Base-by-base conservation (phyloP, 1,140 invertebrate species). In the Cydia strobilella region DNA sequence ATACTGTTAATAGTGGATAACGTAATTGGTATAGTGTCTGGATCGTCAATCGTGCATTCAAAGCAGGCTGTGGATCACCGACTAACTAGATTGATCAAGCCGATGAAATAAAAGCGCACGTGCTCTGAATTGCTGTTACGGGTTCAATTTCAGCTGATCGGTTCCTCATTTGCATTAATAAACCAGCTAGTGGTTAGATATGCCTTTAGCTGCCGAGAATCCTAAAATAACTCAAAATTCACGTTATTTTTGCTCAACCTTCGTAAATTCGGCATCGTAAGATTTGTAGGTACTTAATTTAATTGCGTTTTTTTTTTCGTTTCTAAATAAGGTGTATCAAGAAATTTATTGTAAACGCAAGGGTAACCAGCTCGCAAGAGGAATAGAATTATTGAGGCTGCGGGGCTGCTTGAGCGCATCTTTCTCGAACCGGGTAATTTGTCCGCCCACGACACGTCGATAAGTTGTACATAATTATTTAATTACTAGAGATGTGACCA, bases 101-200 rank as follows among this genome's bases (percentile, higher is more conserved):
- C 75, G 77, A 80, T 84, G 84, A 84, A 86, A 86, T 85, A 84
- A 84, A 85, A 85, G 81, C 77, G 80, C 76, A 81, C 86, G 83
- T 87, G 83, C 75, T 72, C 72, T 10, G 80, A 77, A 81, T 87
- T 27, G 72, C 69, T 63, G 59, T 74, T 71, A 76, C 65, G 69
- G 74, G 72, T 59, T 80, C 74, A 77, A 81, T 82, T 80, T 72
- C 62, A 77, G 77, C 73, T 80, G 74, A 71, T 72, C 74, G 77
- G 42, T 74, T 74, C 72, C 74, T 81, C 75, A 74, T 85, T 83
- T 85, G 80, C 80, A 83, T 83, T 80, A 79, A 27, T 51, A 51
- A 51, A n/a, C 48, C 48, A 18, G 48, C 48, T 51, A 51, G 48
- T n/a, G 48, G 48, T n/a, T 51, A 51, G 48, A 51, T 51, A 51